These are phyloP conservation scores for Pseudachorutes palmiensis DNA, from an alignment of 1,140 invertebrate species.

Conservation along the genomic window DNA sequence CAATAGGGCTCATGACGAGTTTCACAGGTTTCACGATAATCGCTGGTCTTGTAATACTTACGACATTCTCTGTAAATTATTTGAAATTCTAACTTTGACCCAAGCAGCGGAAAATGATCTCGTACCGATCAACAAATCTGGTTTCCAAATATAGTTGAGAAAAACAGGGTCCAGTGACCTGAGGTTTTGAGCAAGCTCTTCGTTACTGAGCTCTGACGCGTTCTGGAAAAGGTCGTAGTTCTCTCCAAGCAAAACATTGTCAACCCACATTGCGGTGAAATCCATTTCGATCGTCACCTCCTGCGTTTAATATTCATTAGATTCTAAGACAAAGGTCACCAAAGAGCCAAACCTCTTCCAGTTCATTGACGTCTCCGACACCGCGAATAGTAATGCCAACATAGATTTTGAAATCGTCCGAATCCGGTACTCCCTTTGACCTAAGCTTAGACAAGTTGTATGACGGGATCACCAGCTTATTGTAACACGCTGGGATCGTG, in stretches of 20 bases:
- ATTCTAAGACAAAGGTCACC: not conserved
- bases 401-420: not conserved
- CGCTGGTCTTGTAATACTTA: not conserved
- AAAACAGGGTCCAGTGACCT: not conserved
- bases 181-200: not conserved
- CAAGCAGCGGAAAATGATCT: not conserved
- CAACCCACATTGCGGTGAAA: not conserved
- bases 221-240: not conserved
- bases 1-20: not conserved
- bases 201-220: not conserved
- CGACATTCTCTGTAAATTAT: constrained; percentile 1
- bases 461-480: not conserved
- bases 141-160: constrained; percentile 2
- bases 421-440: not conserved
- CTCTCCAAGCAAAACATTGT: not conserved
- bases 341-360: not conserved
- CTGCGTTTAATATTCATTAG: not conserved
- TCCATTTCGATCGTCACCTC: not conserved
- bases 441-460: not conserved
- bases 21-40: not conserved
- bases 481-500: not conserved
- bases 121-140: not conserved
- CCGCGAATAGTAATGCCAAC: not conserved
- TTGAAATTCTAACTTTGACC: not conserved
- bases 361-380: not conserved